phyloP scores from a whole-genome alignment of 2,113 vertebrate genomes.

The Chrysochloris asiatica region DNA sequence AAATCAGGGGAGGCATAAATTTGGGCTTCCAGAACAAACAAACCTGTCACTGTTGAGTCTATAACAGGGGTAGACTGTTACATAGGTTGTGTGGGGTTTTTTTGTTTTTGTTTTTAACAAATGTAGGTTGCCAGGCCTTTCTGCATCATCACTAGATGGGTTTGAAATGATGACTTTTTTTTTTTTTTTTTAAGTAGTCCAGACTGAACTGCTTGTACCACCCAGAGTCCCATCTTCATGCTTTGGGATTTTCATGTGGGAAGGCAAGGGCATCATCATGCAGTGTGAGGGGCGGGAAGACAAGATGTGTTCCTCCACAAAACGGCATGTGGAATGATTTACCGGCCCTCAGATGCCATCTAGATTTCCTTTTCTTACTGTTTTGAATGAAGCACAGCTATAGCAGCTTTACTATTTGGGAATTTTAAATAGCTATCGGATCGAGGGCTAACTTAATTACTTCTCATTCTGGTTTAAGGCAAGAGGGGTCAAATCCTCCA shows the following conservation, averaged over 20 bases:
- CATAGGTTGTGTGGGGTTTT: not conserved
- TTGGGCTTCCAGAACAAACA: not conserved
- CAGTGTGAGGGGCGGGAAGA: too few relatives aligned
- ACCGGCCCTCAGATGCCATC: not conserved
- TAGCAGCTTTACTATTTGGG: not conserved
- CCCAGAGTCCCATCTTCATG: too few relatives aligned
- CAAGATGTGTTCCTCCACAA: not conserved
- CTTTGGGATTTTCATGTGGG: fast-evolving
- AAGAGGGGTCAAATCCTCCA: not conserved
- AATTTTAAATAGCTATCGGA: too few relatives aligned
- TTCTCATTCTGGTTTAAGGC: conserved; percentile 41
- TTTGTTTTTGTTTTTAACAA: not conserved
- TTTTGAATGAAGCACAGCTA: not conserved
- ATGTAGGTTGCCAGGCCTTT: not conserved
- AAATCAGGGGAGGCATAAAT: not conserved
- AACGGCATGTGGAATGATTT: fast-evolving
- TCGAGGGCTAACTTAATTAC: too few relatives aligned
- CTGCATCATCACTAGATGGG: not conserved
- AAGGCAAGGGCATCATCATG: too few relatives aligned
- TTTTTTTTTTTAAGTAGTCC: too few relatives aligned
- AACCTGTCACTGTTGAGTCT: not conserved
- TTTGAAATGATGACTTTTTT: not conserved
- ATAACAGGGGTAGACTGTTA: not conserved
- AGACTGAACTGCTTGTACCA: not conserved
- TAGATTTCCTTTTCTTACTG: not conserved